Base-by-base conservation (phyloP, 2,113 vertebrate genomes). In the Callaeas wilsoni region DNA sequence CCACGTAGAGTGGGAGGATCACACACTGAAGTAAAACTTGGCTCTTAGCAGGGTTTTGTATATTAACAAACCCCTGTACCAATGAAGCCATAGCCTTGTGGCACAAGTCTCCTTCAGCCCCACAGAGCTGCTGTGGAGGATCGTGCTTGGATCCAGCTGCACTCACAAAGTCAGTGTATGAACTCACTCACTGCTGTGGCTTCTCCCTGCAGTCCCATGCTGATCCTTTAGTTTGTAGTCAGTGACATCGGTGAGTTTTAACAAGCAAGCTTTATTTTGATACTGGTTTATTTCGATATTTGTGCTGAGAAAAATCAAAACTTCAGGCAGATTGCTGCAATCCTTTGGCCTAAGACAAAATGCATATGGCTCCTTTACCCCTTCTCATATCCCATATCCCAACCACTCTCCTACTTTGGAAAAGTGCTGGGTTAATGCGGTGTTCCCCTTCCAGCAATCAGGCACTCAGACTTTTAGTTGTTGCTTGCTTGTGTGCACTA, bases 161-260 rank as follows among this genome's bases (percentile, higher is more conserved):
- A 0, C 5, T 32, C 26, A 9, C 4, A 1, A n/a, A 29, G 7
- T 2, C 16, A 19, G 12, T 3, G 3, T 10, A 12, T 2, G 0
- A 35, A 13, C 32, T 32, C 49, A 22, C 6, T 1, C 4, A 16
- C 12, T 4, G 0, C 35, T 7, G 4, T 29, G 6, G 6, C 14
- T 49, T 32, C n/a, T 12, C 42, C 33, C 17, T 3, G 35, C 3
- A 2, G 23, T 9, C 15, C 1, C 0, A 0, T 8, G 10, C 53
- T 4, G 17, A 12, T 23, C 10, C 25, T 35, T 42, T 6, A 19
- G 12, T 14, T 46, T 14, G 16, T 12, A 9, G 9, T 3, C 29
- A 25, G 6, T 1, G 4, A 5, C 13, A 16, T 8, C 23, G 35
- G 12, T 3, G 0, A 44, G 20, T 11, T 50, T 49, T 30, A 50